Evolutionary conservation across 2,113 vertebrate species (phyloP), one percentile per base, ranked within the genome.

Genomic region (Ammodytes dubius): DNA sequence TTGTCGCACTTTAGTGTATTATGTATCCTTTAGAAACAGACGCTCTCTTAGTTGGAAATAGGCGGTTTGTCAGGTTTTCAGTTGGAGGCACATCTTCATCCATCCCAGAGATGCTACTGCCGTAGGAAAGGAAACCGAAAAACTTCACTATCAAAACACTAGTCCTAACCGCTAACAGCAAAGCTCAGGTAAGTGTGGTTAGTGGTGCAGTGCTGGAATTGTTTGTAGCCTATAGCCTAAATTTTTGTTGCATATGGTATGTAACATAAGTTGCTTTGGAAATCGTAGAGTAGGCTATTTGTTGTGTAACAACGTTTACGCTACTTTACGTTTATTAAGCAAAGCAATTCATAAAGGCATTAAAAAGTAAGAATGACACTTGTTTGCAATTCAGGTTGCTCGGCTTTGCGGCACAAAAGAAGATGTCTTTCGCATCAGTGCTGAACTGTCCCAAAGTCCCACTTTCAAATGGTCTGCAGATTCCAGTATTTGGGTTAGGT

Each of bases 381-480:
- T 53, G 0, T 50, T 54, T 81, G 2, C 57, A 0, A 15, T 74
- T 5, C 47, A 68, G 42, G 15, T 59, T 46, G 10, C 0, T 13
- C 66, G 6, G 0, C 27, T 27, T 27, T 27, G 8, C n/a, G 69
- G 39, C 13, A 3, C 5, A 17, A 37, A 56, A 27, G 54, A 83
- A n/a, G 15, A 88, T 87, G 84, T 0, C 19, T 13, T 46, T 42
- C 1, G 0, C 42, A 46, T 7, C 78, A 35, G 19, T 35, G 13
- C 54, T 27, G 49, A 66, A 67, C 45, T 91, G 93, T 91, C 86
- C 93, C 37, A 81, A 87, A 63, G 83, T 94, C 72, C 78, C 83
- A 78, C 95, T 96, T 84, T 95, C 95, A 80, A 97, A 96, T 56
- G 90, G 90, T 57, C 74, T 92, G 58, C 79, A 91, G 46, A 94